Evolutionary conservation across 23 tunicate species (phyloP).

Genomic region (Halocynthia roretzi): DNA sequence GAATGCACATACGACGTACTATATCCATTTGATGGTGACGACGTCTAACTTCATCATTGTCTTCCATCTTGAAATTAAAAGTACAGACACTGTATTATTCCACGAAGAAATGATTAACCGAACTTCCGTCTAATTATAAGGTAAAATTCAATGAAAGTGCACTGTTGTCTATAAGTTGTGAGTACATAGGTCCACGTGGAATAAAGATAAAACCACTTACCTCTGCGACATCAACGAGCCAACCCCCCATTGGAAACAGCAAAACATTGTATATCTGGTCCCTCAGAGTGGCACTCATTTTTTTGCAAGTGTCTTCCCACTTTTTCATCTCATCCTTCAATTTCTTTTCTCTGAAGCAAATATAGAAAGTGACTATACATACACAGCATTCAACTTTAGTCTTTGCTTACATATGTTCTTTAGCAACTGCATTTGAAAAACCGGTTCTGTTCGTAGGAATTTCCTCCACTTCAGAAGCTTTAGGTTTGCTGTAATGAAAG

Average conservation of each 20-base stretch:
- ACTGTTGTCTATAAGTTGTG: background rate
- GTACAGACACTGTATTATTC: background rate
- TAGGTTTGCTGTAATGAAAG: constrained; percentile 52
- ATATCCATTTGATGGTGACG: constrained; percentile 59
- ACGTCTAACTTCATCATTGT: constrained; percentile 14
- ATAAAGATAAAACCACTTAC: background rate
- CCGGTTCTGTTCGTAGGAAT: constrained; percentile 26
- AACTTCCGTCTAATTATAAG: too few relatives aligned
- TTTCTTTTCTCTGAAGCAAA: constrained; percentile 41
- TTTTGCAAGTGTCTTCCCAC: constrained; percentile 39
- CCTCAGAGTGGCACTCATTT: constrained; percentile 20
- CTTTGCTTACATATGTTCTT: constrained; percentile 49
- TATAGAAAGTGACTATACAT: background rate
- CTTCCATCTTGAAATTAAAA: constrained; percentile 16
- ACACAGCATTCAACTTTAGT: background rate
- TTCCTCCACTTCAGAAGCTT: background rate
- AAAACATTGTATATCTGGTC: constrained; percentile 62
- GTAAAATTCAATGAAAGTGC: background rate
- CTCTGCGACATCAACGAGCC: constrained; percentile 49
- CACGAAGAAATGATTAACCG: too few relatives aligned
- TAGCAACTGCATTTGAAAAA: constrained; percentile 63
- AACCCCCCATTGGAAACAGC: constrained; percentile 72
- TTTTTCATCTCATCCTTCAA: constrained; percentile 27
- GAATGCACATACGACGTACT: constrained; percentile 43
- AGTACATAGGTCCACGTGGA: background rate